Evolutionary conservation across 2,797 vertebrate genomes (phyloP).

Genomic region (Scleropages formosus): DNA sequence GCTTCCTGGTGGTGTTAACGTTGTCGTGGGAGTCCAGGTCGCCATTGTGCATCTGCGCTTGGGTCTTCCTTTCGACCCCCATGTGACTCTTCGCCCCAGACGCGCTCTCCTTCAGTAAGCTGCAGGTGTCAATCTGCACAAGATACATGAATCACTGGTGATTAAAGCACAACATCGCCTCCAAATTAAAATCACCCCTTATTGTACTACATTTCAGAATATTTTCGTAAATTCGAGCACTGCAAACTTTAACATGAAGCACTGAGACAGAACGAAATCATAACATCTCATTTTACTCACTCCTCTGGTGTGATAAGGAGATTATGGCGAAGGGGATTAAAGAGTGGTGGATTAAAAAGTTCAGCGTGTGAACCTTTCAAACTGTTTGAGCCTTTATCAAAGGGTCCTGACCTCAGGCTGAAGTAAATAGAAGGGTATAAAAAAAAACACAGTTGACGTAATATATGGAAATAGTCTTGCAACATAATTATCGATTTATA

Average conservation of each 20-base stretch:
- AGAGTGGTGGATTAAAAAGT: not conserved
- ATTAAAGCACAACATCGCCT: not conserved
- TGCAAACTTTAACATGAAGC: not conserved
- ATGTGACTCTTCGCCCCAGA: conserved; percentile 72
- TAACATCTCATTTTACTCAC: not conserved
- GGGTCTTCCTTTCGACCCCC: conserved; percentile 67
- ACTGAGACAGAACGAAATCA: not conserved
- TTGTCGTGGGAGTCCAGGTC: conserved; percentile 63
- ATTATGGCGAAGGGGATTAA: not conserved
- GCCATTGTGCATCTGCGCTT: conserved; percentile 82
- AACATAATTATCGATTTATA: not conserved
- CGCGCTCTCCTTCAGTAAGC: conserved; percentile 65
- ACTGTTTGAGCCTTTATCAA: not conserved
- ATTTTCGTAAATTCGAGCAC: too few species aligned
- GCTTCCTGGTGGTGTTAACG: conserved; percentile 58
- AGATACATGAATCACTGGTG: not conserved
- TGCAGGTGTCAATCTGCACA: conserved; percentile 67
- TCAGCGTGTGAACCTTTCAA: not conserved
- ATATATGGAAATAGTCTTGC: not conserved
- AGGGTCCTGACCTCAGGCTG: not conserved
- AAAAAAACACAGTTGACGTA: not conserved
- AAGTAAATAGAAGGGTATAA: not conserved
- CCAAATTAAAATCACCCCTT: conserved; percentile 6
- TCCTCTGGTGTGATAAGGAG: not conserved
- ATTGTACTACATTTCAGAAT: not conserved